These are phyloP conservation scores for Thalassarche chlororhynchos DNA, from an alignment of 2,113 vertebrate genomes.

Conservation along the genomic window DNA sequence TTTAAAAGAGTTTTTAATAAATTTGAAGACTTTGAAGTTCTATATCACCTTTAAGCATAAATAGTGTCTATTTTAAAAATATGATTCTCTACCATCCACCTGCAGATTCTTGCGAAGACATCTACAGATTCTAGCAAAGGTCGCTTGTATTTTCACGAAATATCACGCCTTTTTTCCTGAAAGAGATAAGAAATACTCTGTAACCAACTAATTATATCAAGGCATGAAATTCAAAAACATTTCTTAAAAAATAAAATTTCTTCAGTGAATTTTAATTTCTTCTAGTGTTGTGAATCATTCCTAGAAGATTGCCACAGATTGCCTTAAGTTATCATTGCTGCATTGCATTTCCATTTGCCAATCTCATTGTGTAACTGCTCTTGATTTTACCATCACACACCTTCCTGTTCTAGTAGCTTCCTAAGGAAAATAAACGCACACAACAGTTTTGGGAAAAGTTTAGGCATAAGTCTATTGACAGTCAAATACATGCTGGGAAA, in stretches of 20 bases:
- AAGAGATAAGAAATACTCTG: not conserved
- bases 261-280: not conserved
- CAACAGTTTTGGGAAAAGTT: not conserved
- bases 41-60: conserved; percentile 8
- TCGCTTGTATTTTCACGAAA: not conserved
- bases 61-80: not conserved
- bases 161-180: not conserved
- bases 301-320: not conserved
- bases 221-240: not conserved
- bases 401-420: not conserved
- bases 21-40: not conserved
- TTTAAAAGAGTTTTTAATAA: not conserved
- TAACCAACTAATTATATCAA: not conserved
- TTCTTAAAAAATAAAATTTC: not conserved
- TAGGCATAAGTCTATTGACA: not conserved
- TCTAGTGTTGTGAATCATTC: not conserved
- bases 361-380: not conserved
- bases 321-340: not conserved
- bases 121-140: not conserved
- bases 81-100: not conserved
- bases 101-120: not conserved
- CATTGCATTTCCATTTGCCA: not conserved
- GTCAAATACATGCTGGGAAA: not conserved
- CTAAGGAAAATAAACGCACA: not conserved
- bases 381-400: not conserved